These are phyloP conservation scores for Theristicus caerulescens DNA, from an alignment of 2,113 vertebrate genomes.

Conservation along the genomic window DNA sequence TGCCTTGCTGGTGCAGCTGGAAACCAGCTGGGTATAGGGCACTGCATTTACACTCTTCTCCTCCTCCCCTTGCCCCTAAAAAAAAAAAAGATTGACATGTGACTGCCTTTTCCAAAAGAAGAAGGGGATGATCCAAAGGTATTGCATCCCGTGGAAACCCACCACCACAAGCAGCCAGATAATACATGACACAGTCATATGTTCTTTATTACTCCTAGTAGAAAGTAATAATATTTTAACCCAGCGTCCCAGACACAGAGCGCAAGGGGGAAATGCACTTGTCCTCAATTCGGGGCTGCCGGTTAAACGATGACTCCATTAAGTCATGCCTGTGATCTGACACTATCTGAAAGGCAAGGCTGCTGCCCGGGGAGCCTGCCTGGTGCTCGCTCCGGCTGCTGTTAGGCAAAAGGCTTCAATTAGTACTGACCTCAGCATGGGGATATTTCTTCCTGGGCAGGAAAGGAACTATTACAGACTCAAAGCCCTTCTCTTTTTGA, in stretches of 20 bases:
- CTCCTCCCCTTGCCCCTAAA: neutral
- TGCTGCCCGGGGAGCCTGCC: neutral
- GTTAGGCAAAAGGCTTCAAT: neutral
- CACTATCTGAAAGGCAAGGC: neutral
- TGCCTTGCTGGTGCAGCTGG: neutral
- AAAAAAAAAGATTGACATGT: neutral
- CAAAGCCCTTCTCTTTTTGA: neutral
- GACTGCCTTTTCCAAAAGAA: neutral
- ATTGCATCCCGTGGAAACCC: neutral
- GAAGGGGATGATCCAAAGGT: neutral
- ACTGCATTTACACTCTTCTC: neutral
- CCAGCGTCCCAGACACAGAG: neutral
- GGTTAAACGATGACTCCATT: neutral
- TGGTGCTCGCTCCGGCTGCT: neutral
- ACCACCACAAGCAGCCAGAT: neutral
- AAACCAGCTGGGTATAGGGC: neutral
- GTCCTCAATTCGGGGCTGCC: neutral
- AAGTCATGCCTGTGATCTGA: neutral
- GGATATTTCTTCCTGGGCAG: neutral
- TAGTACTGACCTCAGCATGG: neutral
- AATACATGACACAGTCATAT: neutral
- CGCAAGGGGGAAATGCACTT: neutral
- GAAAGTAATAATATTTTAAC: neutral
- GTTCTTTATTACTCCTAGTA: neutral
- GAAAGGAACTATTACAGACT: neutral